Evolutionary conservation across 2,113 vertebrate genomes (phyloP), one percentile per base, ranked within the genome.

Genomic region (Tetraodon nigroviridis): DNA sequence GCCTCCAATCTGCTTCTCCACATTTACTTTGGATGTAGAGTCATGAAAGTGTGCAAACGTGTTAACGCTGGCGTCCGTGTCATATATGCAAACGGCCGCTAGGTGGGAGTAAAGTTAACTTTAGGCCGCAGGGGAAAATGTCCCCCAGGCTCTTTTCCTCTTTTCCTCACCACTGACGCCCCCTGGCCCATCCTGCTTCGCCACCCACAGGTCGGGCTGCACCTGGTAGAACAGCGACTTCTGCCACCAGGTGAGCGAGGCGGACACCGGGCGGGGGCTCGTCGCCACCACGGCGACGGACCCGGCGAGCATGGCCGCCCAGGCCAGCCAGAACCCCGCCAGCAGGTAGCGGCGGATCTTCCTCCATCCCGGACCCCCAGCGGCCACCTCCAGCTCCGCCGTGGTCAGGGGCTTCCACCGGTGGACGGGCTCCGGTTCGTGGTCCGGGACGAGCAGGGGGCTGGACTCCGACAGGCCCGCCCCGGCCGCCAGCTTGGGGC

Each of bases 161-260:
- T 17, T 20, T 20, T 41, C 5, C 83, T 89, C 50, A 91, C 90
- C 88, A 1, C 42, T 55, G 41, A 87, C 49, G 40, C 51, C 75
- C 21, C 24, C 56, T 24, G 75, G 22, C 16, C 64, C 42, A 6
- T 56, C 59, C 3, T 71, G 45, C 11, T 52, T 11, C 44, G 69
- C 78, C 16, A 55, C 12, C 6, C 65, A 37, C 63, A 79, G 45
- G 1, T 58, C 65, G 0, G 82, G 78, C 67, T 83, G 73, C 57
- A 90, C 44, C 27, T 76, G 83, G 61, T 81, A 90, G 51, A 90
- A 89, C 22, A 88, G 12, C 0, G 80, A 40, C 62, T 49, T 88
- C 79, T 89, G 89, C 89, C 90, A 92, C 90, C 91, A 92, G 2
- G 22, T 58, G 11, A 88, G 84, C 3, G 46, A 37, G 0, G 60